A percentile compares a stretch with the other conserved stretches of the same genome.
phyloP scores from a whole-genome alignment of 2,113 vertebrate species.

The Myotis brandtii region DNA sequence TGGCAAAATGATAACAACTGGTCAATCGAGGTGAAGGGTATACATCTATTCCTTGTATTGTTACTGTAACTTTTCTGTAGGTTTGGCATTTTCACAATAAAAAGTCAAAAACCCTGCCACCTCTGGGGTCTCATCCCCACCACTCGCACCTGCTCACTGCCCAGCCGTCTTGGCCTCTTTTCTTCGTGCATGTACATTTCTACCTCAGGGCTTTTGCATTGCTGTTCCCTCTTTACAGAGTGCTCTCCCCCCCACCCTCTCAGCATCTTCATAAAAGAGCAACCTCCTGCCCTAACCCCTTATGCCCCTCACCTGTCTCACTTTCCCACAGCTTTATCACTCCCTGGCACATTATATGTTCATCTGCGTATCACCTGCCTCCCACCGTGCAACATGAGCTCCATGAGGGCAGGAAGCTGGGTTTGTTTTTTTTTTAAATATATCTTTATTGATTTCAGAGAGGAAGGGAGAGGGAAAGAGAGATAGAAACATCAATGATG shows the following conservation, averaged over 20 bases:
- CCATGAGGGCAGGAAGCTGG: background rate
- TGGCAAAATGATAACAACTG: background rate
- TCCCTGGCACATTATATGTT: background rate
- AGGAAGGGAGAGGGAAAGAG: too few species aligned
- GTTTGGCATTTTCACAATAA: background rate
- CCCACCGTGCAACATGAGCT: background rate
- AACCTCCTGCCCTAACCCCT: background rate
- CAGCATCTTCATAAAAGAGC: background rate
- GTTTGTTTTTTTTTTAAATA: too few species aligned
- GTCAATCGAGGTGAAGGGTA: background rate
- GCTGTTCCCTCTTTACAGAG: background rate
- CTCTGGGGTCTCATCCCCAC: background rate
- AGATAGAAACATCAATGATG: too few species aligned
- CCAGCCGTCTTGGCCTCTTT: background rate
- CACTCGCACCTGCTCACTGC: too few species aligned
- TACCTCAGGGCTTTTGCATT: background rate
- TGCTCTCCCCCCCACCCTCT: background rate
- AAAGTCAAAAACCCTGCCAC: background rate
- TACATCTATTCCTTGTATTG: background rate
- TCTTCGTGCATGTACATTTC: accelerated
- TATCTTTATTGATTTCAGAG: too few species aligned
- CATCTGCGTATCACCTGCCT: background rate
- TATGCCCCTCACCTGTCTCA: background rate
- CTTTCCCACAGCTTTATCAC: background rate
- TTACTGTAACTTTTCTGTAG: background rate